Evolutionary conservation across 2,113 vertebrate species (phyloP), one percentile per base, ranked within the genome.

Genomic region (Thunnus maccoyii): DNA sequence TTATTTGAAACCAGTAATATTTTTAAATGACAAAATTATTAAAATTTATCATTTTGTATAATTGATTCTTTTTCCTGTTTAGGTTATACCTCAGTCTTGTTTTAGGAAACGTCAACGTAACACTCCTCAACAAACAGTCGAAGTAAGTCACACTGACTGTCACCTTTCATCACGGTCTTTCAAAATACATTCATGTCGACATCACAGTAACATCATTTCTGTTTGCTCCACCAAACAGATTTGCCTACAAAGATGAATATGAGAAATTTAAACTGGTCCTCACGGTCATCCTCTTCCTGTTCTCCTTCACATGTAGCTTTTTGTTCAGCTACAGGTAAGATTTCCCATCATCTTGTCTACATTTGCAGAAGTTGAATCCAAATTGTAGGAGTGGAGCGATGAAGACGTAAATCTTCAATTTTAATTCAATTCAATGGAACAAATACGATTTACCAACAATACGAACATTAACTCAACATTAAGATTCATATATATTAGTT

Each of bases 181-280:
- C 2, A 27, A 4, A 13, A 7, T 25, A 2, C 1, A 1, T 4
- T 44, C 4, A 0, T 3, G 15, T 54, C 22, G 2, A 3, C 54
- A 0, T 32, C 62, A 1, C 27, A 1, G 8, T 46, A n/a, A 76
- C 22, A 0, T 27, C 0, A 0, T 56, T 27, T 74, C 30, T 17
- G 10, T 51, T 69, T 20, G n/a, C 41, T 25, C 81, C 36, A 17
- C 15, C 5, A 0, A 52, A 54, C 90, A 99, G 98, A 92, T 99
- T 99, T 55, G 97, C 98, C 0, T 99, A 99, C 88, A 99, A 99
- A 91, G 98, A 98, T 0, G 98, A 99, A 86, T 99, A 99, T 0
- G 98, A 99, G 94, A 99, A 99, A 84, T 99, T 99, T 84, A 99
- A 99, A 82, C 96, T 99, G 86, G 94, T 96, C 93, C 95, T 99